Conservation (phyloP, 2,888 invertebrate species). For the Idaea biselata region DNA sequence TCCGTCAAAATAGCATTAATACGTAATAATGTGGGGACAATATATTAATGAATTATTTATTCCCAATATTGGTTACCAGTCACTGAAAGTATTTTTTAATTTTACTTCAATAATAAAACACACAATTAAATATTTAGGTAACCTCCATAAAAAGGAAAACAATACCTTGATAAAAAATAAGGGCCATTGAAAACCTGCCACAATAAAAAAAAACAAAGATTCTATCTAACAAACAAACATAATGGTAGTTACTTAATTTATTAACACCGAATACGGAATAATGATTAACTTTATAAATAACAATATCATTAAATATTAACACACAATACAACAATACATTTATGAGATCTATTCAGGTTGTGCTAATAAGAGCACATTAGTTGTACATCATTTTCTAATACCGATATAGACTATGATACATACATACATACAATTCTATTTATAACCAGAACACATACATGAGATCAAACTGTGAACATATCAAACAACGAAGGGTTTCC, state of each 20-base stretch:
- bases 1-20: not conserved
- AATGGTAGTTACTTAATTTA: conserved; percentile 24
- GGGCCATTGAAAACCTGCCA: not conserved
- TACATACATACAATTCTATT: conserved; percentile 7
- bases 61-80: too few relatives aligned
- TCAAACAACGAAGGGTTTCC: conserved; percentile 8
- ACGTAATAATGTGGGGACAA: too few relatives aligned
- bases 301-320: conserved; percentile 51
- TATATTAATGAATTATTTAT: too few relatives aligned
- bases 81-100: too few relatives aligned
- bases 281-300: conserved; percentile 41
- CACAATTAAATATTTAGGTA: too few relatives aligned
- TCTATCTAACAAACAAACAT: conserved; percentile 10
- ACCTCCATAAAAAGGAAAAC: too few relatives aligned
- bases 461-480: conserved; percentile 3
- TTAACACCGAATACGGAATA: conserved; percentile 36
- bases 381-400: conserved; percentile 30
- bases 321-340: conserved; percentile 56
- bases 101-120: too few relatives aligned
- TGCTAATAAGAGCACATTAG: conserved; percentile 26
- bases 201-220: conserved; percentile 9
- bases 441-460: conserved; percentile 13
- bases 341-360: conserved; percentile 34
- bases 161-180: not conserved
- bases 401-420: conserved; percentile 10